phyloP scores from a whole-genome alignment of 2,113 vertebrate species.

The Brienomyrus brachyistius region DNA sequence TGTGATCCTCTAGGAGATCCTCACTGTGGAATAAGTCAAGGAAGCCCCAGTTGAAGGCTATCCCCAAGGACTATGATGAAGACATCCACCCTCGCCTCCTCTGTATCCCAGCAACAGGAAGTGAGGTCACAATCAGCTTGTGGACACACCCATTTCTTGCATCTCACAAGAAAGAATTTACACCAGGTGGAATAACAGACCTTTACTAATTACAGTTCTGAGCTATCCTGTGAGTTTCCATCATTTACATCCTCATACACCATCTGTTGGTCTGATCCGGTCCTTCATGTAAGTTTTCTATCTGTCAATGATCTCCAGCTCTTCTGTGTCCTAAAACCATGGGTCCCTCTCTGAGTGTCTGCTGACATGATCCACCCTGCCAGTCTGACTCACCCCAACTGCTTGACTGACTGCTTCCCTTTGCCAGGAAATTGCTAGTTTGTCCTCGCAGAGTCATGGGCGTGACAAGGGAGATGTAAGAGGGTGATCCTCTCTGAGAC shows the following conservation, averaged over 20 bases:
- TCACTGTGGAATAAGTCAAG: constrained; percentile 58
- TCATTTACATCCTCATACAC: neutral
- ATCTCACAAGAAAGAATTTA: neutral
- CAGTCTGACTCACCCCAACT: neutral
- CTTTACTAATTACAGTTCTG: neutral
- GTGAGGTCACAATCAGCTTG: neutral
- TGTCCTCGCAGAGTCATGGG: neutral
- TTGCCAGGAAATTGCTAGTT: neutral
- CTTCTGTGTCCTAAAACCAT: neutral
- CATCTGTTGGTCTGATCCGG: neutral
- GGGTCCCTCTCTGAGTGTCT: neutral
- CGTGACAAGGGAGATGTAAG: neutral
- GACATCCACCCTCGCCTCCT: neutral
- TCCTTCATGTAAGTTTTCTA: neutral
- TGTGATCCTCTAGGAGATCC: constrained; percentile 65
- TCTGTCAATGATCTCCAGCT: neutral
- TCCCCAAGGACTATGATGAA: neutral
- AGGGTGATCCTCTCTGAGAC: neutral
- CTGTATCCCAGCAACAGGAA: neutral
- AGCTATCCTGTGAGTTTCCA: neutral
- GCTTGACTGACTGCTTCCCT: neutral
- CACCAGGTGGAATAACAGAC: neutral
- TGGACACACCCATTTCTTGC: neutral
- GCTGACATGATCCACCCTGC: neutral
- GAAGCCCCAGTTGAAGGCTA: neutral